phyloP scores from a whole-genome alignment of 2,888 invertebrate species.

The Tetragonisca angustula region DNA sequence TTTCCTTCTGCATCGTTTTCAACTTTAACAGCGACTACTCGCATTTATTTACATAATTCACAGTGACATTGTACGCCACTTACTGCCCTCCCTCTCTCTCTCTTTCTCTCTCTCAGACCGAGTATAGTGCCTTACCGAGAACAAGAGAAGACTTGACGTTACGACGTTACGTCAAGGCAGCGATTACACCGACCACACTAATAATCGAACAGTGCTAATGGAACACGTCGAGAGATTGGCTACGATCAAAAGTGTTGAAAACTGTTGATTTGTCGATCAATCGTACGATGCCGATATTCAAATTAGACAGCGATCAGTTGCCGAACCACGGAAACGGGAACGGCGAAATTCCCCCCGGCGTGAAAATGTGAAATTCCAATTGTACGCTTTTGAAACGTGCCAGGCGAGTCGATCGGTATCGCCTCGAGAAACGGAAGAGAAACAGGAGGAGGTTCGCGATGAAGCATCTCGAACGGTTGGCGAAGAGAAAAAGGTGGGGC shows the following conservation, averaged over 20 bases:
- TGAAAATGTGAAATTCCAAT: neutral
- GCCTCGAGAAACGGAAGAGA: neutral
- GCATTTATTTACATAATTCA: slow-evolving; percentile 42
- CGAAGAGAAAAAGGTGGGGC: slow-evolving; percentile 54
- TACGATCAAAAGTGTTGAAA: slow-evolving; percentile 49
- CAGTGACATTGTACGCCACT: slow-evolving; percentile 5
- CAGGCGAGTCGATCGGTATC: neutral
- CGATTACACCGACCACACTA: slow-evolving; percentile 50
- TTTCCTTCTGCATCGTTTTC: neutral
- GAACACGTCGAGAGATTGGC: slow-evolving; percentile 54
- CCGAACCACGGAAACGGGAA: no score
- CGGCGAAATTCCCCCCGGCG: neutral
- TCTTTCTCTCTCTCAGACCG: neutral
- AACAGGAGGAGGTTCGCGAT: neutral
- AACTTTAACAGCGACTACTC: slow-evolving; percentile 1
- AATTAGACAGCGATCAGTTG: slow-evolving; percentile 5
- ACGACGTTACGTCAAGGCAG: slow-evolving; percentile 53
- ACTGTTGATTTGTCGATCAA: slow-evolving; percentile 49
- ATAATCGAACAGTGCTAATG: slow-evolving; percentile 43
- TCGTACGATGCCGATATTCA: neutral
- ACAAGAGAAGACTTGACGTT: neutral
- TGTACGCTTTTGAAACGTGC: neutral
- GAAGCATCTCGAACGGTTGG: slow-evolving; percentile 28
- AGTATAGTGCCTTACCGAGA: neutral
- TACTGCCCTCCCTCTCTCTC: neutral